Evolutionary conservation across 2,797 vertebrate species (phyloP), one percentile per base, ranked within the genome.

Genomic region (Gymnoscopelus microlampas): DNA sequence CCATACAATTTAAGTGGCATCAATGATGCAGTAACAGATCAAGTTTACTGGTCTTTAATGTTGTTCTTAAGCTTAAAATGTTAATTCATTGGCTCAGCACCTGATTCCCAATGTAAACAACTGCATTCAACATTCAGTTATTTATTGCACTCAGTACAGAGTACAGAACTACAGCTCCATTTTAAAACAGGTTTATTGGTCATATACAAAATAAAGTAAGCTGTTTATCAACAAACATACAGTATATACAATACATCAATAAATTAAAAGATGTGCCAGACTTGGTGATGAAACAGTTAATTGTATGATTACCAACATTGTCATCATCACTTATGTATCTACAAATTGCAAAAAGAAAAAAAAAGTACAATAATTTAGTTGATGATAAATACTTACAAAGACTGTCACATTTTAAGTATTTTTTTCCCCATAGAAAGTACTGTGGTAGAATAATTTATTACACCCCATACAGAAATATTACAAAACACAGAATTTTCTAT

Each of bases 191-290:
- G 87, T 98, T 99, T 99, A 99, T 98, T 98, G 94, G 92, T 97
- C 96, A 97, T 98, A 97, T 97, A 98, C 94, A 98, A 97, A 98
- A 97, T 97, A 96, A 97, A 96, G 95, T 95, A 96, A 95, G 95
- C 94, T 96, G 96, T 95, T 95, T 96, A 96, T 97, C 94, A 95
- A 96, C 95, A 97, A 96, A 96, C 96, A 94, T 96, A 96, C 95
- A 96, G 89, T 96, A 96, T 96, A 92, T 97, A 97, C 96, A 98
- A 92, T 97, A 97, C 96, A 98, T 94, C 94, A 96, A 96, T 96
- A 97, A 97, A 96, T 96, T 93, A 94, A 94, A 91, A 89, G 93
- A 95, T 93, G 87, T 88, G 84, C 89, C 81, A 73, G 86, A 93
- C 86, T 44, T 69, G 81, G 91, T 90, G 88, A 91, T 86, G 86